Conservation (phyloP, 2,888 invertebrate genomes). For the Drepanosiphum platanoidis region DNA sequence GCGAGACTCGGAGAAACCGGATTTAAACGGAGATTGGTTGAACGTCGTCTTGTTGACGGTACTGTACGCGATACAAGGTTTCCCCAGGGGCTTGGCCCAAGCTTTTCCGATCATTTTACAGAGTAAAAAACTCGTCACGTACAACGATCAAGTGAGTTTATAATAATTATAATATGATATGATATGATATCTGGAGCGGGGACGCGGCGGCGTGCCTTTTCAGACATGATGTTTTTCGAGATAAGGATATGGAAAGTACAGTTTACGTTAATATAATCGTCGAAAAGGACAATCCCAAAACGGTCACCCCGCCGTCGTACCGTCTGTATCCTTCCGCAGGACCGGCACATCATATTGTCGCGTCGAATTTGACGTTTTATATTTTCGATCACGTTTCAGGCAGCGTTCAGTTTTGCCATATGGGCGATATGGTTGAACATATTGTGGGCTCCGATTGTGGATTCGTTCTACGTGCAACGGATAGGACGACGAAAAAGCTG, state of each 20-base stretch:
- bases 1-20: slow-evolving; percentile 1
- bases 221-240: no score
- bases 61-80: slow-evolving; percentile 93
- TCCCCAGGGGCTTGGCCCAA: slow-evolving; percentile 87
- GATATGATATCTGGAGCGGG: no score
- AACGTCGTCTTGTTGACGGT: slow-evolving; percentile 90
- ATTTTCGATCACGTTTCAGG: not conserved
- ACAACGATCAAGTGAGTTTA: slow-evolving; percentile 83
- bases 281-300: no score
- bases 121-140: slow-evolving; percentile 85
- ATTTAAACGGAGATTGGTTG: slow-evolving; percentile 74
- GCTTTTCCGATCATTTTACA: slow-evolving; percentile 96
- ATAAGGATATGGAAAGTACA: no score
- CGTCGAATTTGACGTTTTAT: no score
- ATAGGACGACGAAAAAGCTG: not conserved
- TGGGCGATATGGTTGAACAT: not conserved
- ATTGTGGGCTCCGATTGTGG: not conserved
- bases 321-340: no score
- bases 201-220: no score
- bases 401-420: not conserved
- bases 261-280: no score
- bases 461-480: not conserved
- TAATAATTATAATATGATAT: no score
- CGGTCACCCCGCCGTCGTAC: no score
- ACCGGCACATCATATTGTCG: no score